Evolutionary conservation across 1,140 invertebrate species (phyloP), one percentile per base, ranked within the genome.

Genomic region (Rhyzopertha dominica): DNA sequence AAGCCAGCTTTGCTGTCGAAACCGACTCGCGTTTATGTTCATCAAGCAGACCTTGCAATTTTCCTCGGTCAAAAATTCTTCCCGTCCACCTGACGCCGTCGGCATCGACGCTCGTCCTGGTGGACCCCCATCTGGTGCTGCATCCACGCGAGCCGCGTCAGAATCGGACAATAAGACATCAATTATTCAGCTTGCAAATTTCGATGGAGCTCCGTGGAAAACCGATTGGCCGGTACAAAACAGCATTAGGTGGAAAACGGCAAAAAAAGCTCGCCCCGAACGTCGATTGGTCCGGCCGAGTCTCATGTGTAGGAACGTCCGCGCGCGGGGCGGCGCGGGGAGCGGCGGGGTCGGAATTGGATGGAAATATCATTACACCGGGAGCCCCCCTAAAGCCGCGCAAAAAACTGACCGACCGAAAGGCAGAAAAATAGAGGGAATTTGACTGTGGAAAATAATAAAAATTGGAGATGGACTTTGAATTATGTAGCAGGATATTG

Each of bases 371-470:
- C 59, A 63, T 63, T 63, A 65, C 58, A 59, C 55, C 54, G 58
- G 58, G 47, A 56, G 58, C 47, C 49, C 55, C 56, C 58, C 51
- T 55, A 51, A 59, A 61, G 51, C 52, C 49, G 49, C 42, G 52
- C 42, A 49, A 58, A 59, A 62, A 59, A 61, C 59, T 59, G 62
- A 59, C 58, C 58, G 58, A 60, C 58, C 60, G 59, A 63, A 58
- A 61, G 57, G 59, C 59, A 62, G 59, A 62, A 62, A 63, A 63
- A 63, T 62, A 62, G 59, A 63, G 61, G 56, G 61, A 63, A 63
- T 62, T 63, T 63, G 59, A 64, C 62, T 64, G 62, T 60, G 62
- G 62, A 64, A 64, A 64, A 64, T 64, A 64, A 64, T 62, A 62
- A 64, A 63, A 64, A 62, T 64, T 64, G 58, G 58, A 64, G 58